Base-by-base conservation (phyloP, 2,888 invertebrate genomes). In the Tinea trinotella region DNA sequence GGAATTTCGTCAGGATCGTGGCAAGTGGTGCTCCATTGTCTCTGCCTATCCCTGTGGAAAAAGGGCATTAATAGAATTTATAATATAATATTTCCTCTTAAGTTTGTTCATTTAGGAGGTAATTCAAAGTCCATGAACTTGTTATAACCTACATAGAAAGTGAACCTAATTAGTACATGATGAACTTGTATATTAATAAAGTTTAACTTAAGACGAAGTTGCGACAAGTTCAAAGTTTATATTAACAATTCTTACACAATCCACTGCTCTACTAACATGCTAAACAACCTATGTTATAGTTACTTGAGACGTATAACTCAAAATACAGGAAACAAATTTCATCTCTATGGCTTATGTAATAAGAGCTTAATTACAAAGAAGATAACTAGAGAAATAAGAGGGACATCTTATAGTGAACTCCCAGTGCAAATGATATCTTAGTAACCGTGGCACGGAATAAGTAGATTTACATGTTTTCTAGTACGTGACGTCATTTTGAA, bases 401-500 rank as follows among this genome's bases (percentile, higher is more conserved):
- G 17, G 46, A 19, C 19, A 46, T 46, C 46, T 46, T 46, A 19
- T 46, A 46, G 46, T 46, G 46, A 46, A 46, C 9, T 46, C 46
- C 19, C 46, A 46, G 17, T 46, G 46, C 46, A 46, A 40, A 46
- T 46, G 46, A 46, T 63, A 61, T 62, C 59, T 67, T 66, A 19
- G 46, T 46, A 46, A 19, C 19, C 46, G 46, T 19, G 10, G 46
- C 46, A 46, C 46, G 46, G 10, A 46, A 46, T 77, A 74, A 80
- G 81, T 82, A 79, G 76, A 81, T 82, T 81, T 80, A 79, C 82
- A 78, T 81, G 82, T 80, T 63, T 34, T 63, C 60, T 46, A 63
- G 75, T 66, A 75, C 81, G 81, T 81, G 82, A 79, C 72, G 71
- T 66, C 76, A 77, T 79, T 79, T 76, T 67, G 71, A 76, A 81